phyloP scores from a whole-genome alignment of 30 jellyfish, hydroid and myxozoan genomes.

The Morbakka virulenta region DNA sequence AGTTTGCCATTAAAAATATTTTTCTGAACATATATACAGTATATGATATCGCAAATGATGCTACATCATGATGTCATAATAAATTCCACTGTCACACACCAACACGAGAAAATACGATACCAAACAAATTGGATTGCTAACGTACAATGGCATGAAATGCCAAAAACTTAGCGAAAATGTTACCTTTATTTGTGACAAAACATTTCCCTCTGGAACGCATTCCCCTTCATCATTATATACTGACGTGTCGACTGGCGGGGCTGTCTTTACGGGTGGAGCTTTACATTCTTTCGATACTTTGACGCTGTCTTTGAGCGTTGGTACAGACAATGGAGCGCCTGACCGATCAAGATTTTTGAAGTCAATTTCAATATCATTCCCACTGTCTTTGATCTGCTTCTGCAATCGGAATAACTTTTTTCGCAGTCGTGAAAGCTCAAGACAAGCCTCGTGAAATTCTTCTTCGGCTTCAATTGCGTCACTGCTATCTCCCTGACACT shows the following conservation, averaged over 20 bases:
- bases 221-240: slow-evolving; percentile 77
- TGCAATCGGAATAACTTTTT: slow-evolving; percentile 32
- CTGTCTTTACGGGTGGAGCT: slow-evolving; percentile 28
- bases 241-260: slow-evolving; percentile 49
- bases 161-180: no score
- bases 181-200: slow-evolving; percentile 56
- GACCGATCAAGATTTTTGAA: neutral
- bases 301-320: slow-evolving; percentile 19
- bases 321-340: neutral
- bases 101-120: no score
- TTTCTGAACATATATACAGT: no score
- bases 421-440: slow-evolving; percentile 51
- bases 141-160: no score
- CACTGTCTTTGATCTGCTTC: slow-evolving; percentile 8
- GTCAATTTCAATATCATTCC: neutral
- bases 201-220: slow-evolving; percentile 80
- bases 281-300: slow-evolving; percentile 75
- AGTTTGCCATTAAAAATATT: no score
- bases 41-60: no score
- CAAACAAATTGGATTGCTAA: no score
- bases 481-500: slow-evolving; percentile 3
- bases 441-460: slow-evolving; percentile 41
- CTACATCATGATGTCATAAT: no score
- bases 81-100: no score
- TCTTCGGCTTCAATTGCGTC: slow-evolving; percentile 69